Evolutionary conservation across 2,797 vertebrate species (phyloP).

Genomic region (Gallinago stenura): DNA sequence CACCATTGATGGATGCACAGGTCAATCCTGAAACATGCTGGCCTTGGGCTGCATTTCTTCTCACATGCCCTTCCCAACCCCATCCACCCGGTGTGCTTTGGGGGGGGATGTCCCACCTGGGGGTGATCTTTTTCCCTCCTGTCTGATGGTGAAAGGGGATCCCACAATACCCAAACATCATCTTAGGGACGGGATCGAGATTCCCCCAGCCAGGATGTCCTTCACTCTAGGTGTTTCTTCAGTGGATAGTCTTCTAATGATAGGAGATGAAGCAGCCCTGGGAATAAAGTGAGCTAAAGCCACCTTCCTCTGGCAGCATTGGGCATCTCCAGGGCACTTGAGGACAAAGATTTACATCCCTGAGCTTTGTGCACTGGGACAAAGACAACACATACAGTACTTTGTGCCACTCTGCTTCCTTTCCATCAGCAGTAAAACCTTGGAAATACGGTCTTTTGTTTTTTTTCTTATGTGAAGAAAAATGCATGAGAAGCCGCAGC

Average conservation of each 20-base stretch:
- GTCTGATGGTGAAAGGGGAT: background rate
- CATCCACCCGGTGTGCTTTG: no score
- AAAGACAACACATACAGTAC: background rate
- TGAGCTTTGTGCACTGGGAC: rapidly evolving
- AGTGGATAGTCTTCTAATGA: background rate
- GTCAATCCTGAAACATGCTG: background rate
- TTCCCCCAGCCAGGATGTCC: rapidly evolving
- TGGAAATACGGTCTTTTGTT: rapidly evolving
- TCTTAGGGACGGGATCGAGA: rapidly evolving
- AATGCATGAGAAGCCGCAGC: background rate
- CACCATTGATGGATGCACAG: rapidly evolving
- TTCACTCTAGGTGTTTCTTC: background rate
- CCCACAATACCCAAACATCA: rapidly evolving
- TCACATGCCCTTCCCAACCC: background rate
- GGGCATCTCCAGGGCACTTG: background rate
- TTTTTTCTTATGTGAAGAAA: background rate
- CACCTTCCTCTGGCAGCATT: background rate
- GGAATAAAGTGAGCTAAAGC: background rate
- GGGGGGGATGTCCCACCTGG: no score
- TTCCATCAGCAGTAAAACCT: background rate
- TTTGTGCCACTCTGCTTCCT: background rate
- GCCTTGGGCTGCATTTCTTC: rapidly evolving
- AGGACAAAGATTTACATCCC: background rate
- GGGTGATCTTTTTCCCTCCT: background rate
- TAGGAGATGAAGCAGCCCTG: rapidly evolving